Evolutionary conservation across 2,888 invertebrate species (phyloP), one percentile per base, ranked within the genome.

Genomic region (Drosophila vallismaia): DNA sequence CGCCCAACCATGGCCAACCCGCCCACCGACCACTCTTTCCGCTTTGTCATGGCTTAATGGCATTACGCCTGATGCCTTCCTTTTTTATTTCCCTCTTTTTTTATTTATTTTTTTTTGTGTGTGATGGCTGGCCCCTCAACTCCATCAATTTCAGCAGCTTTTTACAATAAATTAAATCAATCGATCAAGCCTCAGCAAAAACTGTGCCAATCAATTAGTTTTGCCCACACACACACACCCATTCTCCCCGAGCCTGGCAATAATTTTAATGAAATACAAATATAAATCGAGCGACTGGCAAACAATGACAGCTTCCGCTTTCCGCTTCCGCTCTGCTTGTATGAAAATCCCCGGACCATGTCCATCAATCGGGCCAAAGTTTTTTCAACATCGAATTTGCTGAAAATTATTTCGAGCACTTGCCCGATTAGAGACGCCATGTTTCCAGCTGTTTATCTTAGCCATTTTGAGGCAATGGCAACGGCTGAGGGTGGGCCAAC

Each of bases 191-290:
- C 76, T 67, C 59, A 28, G 66, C 78, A 86, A 86, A 82, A 84
- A 84, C 82, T 75, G 82, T 82, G 85, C 82, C 82, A 83, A 83
- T 83, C 82, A 86, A 83, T 83, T 83, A 83, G 85, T 82, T 86
- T 45, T 42, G 12, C 55, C 53, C 42, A 59, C 46, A 58, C 51
- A 44, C 26, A 44, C 38, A 19, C 40, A 7, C 8, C 40, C 40
- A 40, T 3, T 14, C 40, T 8, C 1, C 1, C 40, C 8, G 40
- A 9, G 44, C 19, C 57, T 38, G 63, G 63, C 75, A 78, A 86
- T 86, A 86, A 83, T 86, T 83, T 86, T 86, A 83, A 83, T 83
- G 86, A 84, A 83, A 86, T 77, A 86, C 82, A 83, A 83, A 83
- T 83, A 83, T 84, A 84, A 83, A 86, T 83, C 82, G 74, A 71